A percentile compares a stretch with the other conserved stretches of the same genome.
These are phyloP conservation scores for Sitobion miscanthi DNA, from an alignment of 1,140 invertebrate species.

Conservation along the genomic window DNA sequence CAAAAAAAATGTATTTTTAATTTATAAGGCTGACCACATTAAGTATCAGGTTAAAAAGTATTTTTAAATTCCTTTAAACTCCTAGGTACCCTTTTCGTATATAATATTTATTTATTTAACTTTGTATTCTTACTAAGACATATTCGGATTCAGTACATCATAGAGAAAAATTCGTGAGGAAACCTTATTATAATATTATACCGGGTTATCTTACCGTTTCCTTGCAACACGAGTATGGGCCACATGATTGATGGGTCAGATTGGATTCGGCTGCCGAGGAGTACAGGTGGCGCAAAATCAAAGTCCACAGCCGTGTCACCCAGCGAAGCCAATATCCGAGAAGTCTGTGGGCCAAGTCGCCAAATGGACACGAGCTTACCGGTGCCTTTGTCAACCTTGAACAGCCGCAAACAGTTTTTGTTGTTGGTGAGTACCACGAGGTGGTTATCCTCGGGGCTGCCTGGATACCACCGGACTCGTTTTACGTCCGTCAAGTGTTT, in stretches of 20 bases:
- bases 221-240: slow-evolving; percentile 79
- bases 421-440: slow-evolving; percentile 81
- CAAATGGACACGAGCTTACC: slow-evolving; percentile 65
- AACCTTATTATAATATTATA: background rate
- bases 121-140: too few species aligned
- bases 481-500: slow-evolving; percentile 62
- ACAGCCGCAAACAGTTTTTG: slow-evolving; percentile 69
- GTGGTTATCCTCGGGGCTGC: slow-evolving; percentile 76
- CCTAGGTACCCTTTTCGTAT: too few species aligned
- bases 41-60: too few species aligned
- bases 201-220: slow-evolving; percentile 72
- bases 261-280: slow-evolving; percentile 23
- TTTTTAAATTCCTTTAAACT: too few species aligned
- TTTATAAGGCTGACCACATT: too few species aligned
- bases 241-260: slow-evolving; percentile 65
- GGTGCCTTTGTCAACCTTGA: slow-evolving; percentile 48
- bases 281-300: slow-evolving; percentile 73
- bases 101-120: too few species aligned
- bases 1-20: too few species aligned
- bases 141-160: background rate
- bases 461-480: slow-evolving; percentile 82
- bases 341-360: slow-evolving; percentile 67
- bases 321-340: slow-evolving; percentile 68
- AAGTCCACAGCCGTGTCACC: slow-evolving; percentile 85
- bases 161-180: too few species aligned